A percentile compares a stretch with the other conserved stretches of the same genome.
Evolutionary conservation across 2,888 invertebrate species (phyloP).

Genomic region (Dysmachus trigonus): DNA sequence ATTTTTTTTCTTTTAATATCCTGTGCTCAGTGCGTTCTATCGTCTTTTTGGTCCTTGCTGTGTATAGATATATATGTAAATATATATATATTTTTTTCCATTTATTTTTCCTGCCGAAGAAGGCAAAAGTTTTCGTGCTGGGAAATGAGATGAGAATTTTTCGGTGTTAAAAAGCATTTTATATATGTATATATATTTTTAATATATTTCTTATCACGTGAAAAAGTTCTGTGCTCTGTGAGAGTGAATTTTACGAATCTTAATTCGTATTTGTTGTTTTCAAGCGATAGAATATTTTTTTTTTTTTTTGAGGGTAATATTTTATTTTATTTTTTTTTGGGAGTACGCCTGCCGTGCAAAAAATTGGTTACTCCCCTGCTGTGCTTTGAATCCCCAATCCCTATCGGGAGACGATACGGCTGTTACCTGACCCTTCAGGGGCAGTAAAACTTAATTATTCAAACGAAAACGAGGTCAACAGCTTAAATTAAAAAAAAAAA

Average conservation of each 20-base stretch:
- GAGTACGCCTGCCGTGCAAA: not conserved
- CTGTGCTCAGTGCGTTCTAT: not conserved
- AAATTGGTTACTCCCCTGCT: not conserved
- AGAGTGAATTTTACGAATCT: not conserved
- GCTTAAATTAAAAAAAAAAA: not conserved
- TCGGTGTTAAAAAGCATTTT: not conserved
- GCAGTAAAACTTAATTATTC: slow-evolving; percentile 21
- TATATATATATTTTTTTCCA: not conserved
- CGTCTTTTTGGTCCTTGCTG: not conserved
- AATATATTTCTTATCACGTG: not conserved
- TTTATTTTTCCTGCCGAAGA: not conserved
- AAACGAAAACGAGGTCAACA: not conserved
- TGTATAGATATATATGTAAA: not conserved
- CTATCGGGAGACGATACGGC: not conserved
- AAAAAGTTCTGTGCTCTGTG: not conserved
- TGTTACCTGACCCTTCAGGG: not conserved
- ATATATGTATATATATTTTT: too few relatives aligned
- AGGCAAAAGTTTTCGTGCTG: not conserved
- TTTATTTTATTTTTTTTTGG: not conserved
- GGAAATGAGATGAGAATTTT: not conserved
- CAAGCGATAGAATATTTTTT: not conserved
- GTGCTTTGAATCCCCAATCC: not conserved
- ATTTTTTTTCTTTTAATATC: not conserved
- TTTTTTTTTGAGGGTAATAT: not conserved
- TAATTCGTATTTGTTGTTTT: not conserved